These are phyloP conservation scores for Drosophila atripex DNA, from an alignment of 2,888 invertebrate species.

Conservation along the genomic window DNA sequence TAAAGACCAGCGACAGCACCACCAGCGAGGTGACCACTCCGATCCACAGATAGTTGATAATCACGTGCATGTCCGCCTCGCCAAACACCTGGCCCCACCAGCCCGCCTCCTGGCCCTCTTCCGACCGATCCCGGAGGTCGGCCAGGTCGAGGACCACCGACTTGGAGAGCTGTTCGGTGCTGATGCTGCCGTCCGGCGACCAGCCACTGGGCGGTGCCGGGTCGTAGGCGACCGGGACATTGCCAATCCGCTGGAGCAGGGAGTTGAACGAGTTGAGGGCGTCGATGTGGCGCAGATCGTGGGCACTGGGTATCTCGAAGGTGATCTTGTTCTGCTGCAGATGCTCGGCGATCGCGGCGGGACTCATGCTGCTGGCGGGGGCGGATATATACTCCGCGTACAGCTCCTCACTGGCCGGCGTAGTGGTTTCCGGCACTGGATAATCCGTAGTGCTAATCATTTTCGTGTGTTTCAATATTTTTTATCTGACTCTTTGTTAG, in stretches of 20 bases:
- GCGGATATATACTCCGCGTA: constrained; percentile 70
- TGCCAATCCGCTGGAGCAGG: constrained; percentile 79
- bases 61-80: constrained; percentile 82
- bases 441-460: constrained; percentile 67
- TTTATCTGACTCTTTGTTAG: constrained; percentile 21
- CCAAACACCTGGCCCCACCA: constrained; percentile 78
- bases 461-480: constrained; percentile 14
- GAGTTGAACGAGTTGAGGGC: constrained; percentile 82
- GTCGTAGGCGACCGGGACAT: constrained; percentile 50
- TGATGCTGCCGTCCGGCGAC: constrained; percentile 67
- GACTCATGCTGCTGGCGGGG: constrained; percentile 75
- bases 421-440: constrained; percentile 50
- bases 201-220: constrained; percentile 42
- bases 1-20: constrained; percentile 81
- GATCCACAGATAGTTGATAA: constrained; percentile 83
- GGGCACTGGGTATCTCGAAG: constrained; percentile 82
- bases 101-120: constrained; percentile 22
- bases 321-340: constrained; percentile 82
- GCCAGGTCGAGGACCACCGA: constrained; percentile 82
- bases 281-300: constrained; percentile 82
- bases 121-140: constrained; percentile 66
- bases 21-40: constrained; percentile 83
- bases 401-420: constrained; percentile 36
- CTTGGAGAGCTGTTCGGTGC: constrained; percentile 81
- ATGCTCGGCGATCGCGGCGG: constrained; percentile 76